Percentiles rank a stretch among this genome's conserved stretches.
These are phyloP conservation scores for Zootoca vivipara DNA, from an alignment of 2,113 vertebrate species.

Conservation along the genomic window DNA sequence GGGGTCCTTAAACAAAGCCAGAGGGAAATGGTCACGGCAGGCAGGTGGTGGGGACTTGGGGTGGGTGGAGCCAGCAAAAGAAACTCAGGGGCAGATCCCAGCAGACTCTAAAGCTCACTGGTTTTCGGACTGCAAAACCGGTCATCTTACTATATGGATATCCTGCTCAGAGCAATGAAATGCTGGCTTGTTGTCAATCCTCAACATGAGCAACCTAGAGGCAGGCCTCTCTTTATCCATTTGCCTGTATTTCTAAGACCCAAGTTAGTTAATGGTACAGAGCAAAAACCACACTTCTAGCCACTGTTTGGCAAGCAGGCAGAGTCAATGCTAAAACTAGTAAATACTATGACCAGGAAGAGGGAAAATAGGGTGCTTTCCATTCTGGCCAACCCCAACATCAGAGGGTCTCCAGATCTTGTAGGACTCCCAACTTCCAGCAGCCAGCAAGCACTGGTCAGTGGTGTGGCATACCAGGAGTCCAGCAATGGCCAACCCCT, in stretches of 20 bases:
- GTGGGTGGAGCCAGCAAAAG: not conserved
- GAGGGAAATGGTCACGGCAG: not conserved
- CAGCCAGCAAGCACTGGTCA: no score
- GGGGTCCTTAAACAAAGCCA: not conserved
- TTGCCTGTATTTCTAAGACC: not conserved
- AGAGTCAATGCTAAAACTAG: not conserved
- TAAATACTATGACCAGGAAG: not conserved
- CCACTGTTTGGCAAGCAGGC: not conserved
- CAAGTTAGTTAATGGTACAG: not conserved
- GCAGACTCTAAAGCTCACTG: not conserved
- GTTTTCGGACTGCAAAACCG: no score
- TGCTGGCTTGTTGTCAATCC: not conserved
- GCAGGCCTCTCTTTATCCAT: not conserved
- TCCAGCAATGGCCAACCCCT: not conserved
- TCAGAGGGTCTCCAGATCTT: not conserved
- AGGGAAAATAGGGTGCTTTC: not conserved
- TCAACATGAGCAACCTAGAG: not conserved
- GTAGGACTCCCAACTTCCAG: no score
- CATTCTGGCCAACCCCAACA: not conserved
- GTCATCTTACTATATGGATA: not conserved
- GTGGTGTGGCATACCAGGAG: not conserved
- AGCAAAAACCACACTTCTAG: not conserved
- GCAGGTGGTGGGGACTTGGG: not conserved
- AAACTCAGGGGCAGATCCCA: not conserved
- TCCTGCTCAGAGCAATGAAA: not conserved